Evolutionary conservation across 2,797 vertebrate genomes (phyloP).

Genomic region (Enoplosus armatus): DNA sequence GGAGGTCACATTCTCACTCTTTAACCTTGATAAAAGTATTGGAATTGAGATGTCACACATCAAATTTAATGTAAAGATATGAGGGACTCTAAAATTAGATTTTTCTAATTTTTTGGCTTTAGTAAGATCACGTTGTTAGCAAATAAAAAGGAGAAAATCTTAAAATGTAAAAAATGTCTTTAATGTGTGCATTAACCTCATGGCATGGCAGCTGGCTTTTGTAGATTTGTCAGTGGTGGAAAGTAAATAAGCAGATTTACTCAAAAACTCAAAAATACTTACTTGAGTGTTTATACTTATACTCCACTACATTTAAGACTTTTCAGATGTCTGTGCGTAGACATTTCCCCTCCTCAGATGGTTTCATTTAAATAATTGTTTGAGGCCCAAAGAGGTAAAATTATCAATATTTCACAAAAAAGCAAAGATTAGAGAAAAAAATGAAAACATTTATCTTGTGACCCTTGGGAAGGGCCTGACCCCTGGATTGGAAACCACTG

Average conservation of each 20-base stretch:
- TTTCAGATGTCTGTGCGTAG: background rate
- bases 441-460: background rate
- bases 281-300: background rate
- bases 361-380: background rate
- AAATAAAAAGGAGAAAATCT: background rate
- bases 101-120: background rate
- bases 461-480: background rate
- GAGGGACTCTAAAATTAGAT: background rate
- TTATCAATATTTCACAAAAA: background rate
- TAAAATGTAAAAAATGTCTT: background rate
- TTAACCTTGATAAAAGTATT: slow-evolving; percentile 78
- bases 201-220: background rate
- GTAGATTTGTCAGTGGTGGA: background rate
- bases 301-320: background rate
- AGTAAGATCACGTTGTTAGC: background rate
- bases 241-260: background rate
- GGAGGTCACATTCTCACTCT: slow-evolving; percentile 72
- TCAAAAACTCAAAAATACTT: background rate
- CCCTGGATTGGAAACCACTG: background rate
- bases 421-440: background rate
- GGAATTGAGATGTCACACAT: slow-evolving; percentile 67
- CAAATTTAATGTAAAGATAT: slow-evolving; percentile 36
- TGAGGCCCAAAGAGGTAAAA: background rate
- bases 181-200: background rate
- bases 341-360: background rate